These are phyloP conservation scores for Gopherus evgoodei DNA, from an alignment of 2,113 vertebrate species.

Conservation along the genomic window DNA sequence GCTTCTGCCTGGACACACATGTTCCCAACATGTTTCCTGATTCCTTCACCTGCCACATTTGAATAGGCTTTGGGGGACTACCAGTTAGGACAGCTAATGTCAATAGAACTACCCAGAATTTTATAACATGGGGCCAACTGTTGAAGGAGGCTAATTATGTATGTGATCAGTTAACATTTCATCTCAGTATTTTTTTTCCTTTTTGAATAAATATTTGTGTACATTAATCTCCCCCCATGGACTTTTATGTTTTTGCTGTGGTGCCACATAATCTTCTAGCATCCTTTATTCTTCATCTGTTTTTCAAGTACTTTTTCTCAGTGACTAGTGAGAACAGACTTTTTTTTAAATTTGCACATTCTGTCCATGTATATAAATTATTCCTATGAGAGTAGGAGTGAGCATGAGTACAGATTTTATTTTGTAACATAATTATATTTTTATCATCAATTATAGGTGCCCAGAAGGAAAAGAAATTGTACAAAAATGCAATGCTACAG, in stretches of 20 bases:
- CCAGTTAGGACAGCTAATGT: background rate
- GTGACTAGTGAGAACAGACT: background rate
- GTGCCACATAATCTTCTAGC: background rate
- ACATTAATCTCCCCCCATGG: background rate
- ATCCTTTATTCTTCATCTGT: background rate
- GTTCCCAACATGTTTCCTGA: background rate
- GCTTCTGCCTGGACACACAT: background rate
- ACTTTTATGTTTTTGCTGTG: background rate
- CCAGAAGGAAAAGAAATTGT: background rate
- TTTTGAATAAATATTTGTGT: background rate
- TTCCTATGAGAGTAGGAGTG: background rate
- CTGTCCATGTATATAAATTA: background rate
- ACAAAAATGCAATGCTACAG: background rate
- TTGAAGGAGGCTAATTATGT: background rate
- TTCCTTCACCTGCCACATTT: fast-evolving
- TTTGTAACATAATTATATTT: background rate
- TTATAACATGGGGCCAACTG: background rate
- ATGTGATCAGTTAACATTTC: background rate
- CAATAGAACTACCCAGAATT: background rate
- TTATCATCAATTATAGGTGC: slow-evolving; percentile 11
- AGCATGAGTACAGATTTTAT: background rate
- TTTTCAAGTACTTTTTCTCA: background rate
- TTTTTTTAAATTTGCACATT: background rate
- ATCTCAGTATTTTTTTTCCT: background rate
- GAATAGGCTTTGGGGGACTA: background rate